Base-by-base conservation (phyloP, 1,140 invertebrate species). In the Atta colombica region DNA sequence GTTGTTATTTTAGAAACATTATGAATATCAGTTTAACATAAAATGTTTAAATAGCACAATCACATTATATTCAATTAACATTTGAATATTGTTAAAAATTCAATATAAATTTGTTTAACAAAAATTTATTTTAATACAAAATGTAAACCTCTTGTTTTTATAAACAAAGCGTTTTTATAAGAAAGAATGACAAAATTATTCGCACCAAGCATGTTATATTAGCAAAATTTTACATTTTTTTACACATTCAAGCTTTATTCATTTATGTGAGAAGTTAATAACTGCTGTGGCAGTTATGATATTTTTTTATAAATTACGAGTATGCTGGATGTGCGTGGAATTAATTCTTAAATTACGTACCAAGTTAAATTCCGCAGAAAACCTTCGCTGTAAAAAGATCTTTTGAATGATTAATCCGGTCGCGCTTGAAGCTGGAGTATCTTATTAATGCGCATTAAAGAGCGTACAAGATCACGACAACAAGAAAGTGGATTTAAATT, bases 371-470 rank as follows among this genome's bases (percentile, higher is more conserved):
- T 53, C 18, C 53, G 18, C 68, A 39, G 18, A 72, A 72, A 18
- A 72, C 39, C 68, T 31, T 39, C 25, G 78, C 39, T 21, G 53
- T 58, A 82, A 82, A 82, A 72, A 82, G 68, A 53, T n/a, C 68
- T 45, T 21, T 35, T 72, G 53, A 82, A 82, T 49, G 72, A 85
- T 77, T 77, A 77, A 85, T 84, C 25, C n/a, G n/a, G 25, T 77
- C 72, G 58, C 72, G 45, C 61, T 78, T 14, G 58, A 63, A 77
- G 21, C 51, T n/a, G 31, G 6, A 60, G 72, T 61, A 72, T 61
- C 68, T 82, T 82, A 82, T 71, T 81, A 81, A 81, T 49, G 55
- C 35, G 78, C n/a, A 81, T 60, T 39, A 72, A 16, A 60, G n/a
- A 7, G 68, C 66, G 66, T 16, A 10, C 31, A 60, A 51, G 28